Conservation (phyloP, 2,113 vertebrate genomes). For the Henicopernis longicauda region DNA sequence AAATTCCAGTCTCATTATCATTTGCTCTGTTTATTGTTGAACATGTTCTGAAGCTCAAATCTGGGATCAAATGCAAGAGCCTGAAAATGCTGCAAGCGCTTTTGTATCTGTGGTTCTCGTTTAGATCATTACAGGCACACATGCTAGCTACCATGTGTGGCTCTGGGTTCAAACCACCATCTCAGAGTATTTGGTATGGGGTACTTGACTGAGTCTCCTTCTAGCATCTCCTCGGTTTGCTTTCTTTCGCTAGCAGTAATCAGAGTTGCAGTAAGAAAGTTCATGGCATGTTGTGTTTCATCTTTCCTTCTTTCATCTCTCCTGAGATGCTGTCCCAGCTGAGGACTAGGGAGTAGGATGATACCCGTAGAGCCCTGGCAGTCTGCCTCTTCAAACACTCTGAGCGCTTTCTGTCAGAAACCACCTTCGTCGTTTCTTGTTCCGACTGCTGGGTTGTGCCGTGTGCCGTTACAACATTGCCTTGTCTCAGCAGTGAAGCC, state of each 20-base stretch:
- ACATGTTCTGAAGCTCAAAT: neutral
- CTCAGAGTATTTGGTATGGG: neutral
- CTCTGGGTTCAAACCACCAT: neutral
- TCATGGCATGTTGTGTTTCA: neutral
- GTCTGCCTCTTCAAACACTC: constrained; percentile 33
- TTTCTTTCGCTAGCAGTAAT: neutral
- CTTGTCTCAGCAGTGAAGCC: neutral
- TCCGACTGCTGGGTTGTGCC: neutral
- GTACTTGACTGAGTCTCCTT: neutral
- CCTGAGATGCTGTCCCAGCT: neutral
- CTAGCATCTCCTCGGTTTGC: neutral
- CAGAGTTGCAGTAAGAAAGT: neutral
- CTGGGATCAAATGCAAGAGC: neutral
- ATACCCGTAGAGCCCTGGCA: constrained; percentile 12
- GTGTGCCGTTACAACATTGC: neutral
- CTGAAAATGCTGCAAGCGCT: neutral
- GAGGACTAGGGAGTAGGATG: constrained; percentile 25
- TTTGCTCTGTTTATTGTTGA: neutral
- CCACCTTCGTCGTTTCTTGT: neutral
- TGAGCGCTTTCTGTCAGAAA: constrained; percentile 8
- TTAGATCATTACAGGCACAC: neutral
- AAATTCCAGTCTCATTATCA: neutral
- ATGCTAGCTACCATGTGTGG: neutral
- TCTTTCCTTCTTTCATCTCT: neutral
- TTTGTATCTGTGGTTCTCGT: neutral